A percentile compares a stretch with the other conserved stretches of the same genome.
phyloP scores from a whole-genome alignment of 1,140 invertebrate species.

The Stegodyphus dumicola region DNA sequence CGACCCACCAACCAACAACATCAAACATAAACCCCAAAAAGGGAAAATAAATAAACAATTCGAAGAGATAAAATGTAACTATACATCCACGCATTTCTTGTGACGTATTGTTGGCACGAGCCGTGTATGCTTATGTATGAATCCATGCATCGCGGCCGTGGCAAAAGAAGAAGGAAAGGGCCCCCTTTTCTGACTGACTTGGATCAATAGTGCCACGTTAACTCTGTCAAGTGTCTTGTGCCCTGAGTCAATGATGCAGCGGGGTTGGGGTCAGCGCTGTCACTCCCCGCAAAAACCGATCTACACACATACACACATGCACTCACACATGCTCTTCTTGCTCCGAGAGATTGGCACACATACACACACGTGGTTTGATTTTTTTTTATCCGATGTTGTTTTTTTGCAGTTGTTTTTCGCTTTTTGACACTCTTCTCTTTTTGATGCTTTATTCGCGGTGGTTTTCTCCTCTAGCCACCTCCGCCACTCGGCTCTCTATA shows the following conservation, averaged over 20 bases:
- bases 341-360: constrained; percentile 25
- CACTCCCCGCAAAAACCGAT: constrained; percentile 45
- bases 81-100: constrained; percentile 24
- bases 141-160: background rate
- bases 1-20: too few relatives aligned
- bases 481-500: background rate
- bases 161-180: background rate
- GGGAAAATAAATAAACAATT: background rate
- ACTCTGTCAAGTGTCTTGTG: constrained; percentile 58
- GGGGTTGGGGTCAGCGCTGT: constrained; percentile 57
- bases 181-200: constrained; percentile 9
- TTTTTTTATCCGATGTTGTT: constrained; percentile 19
- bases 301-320: constrained; percentile 31
- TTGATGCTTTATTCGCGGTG: constrained; percentile 56
- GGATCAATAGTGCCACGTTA: constrained; percentile 59
- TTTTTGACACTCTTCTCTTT: constrained; percentile 56
- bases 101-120: constrained; percentile 49
- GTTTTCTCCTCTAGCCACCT: constrained; percentile 10
- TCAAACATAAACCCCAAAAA: background rate
- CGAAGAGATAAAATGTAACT: background rate
- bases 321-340: background rate
- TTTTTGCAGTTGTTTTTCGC: constrained; percentile 36
- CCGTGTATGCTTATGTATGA: constrained; percentile 40
- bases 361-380: constrained; percentile 50
- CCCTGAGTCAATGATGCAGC: constrained; percentile 58